phyloP scores from a whole-genome alignment of 1,140 invertebrate species.

The Helicoverpa zea region DNA sequence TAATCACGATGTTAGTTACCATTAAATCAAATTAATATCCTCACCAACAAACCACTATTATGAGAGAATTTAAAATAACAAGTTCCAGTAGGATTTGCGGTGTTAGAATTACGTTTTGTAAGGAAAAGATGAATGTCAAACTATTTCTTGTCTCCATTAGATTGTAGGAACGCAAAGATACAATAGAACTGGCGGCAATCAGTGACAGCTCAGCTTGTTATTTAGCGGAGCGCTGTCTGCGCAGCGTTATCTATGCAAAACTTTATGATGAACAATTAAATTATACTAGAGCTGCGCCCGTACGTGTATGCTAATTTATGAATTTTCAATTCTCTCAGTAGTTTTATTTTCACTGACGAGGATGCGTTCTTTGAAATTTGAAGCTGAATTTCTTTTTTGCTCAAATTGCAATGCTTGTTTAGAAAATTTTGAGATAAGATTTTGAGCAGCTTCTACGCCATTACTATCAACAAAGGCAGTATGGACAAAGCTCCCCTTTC shows the following conservation, averaged over 20 bases:
- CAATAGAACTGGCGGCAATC: not conserved
- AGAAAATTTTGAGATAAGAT: not conserved
- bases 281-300: conserved; percentile 19
- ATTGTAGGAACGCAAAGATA: not conserved
- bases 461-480: not conserved
- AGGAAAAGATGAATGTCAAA: not conserved
- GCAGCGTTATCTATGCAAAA: conserved; percentile 17
- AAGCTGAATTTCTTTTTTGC: not conserved
- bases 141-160: not conserved
- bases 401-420: not conserved
- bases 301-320: conserved; percentile 29
- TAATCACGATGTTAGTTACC: not conserved
- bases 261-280: conserved; percentile 25
- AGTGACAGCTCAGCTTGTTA: conserved; percentile 5
- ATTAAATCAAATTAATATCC: not conserved
- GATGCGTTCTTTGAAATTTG: not conserved
- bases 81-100: not conserved
- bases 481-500: not conserved
- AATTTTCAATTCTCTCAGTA: not conserved
- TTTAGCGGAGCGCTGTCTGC: conserved; percentile 1
- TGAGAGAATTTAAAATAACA: not conserved
- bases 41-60: not conserved
- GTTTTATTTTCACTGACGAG: not conserved
- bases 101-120: not conserved
- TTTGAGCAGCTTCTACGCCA: not conserved